Percentiles rank a stretch among this genome's conserved stretches.
Conservation (phyloP, 2,113 vertebrate species). For the Butastur rufipennis region DNA sequence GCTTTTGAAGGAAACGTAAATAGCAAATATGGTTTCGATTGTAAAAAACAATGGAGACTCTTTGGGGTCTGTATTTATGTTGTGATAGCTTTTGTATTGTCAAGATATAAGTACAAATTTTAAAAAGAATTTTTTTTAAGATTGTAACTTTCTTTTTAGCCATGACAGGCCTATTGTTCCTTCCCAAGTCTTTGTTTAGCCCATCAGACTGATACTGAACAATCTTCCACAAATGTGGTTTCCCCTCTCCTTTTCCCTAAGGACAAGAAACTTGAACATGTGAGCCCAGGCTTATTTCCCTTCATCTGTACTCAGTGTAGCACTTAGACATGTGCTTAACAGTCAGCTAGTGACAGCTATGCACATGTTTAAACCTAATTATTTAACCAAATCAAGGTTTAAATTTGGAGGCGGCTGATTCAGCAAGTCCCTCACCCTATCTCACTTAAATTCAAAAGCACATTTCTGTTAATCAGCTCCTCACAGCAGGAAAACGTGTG, state of each 20-base stretch:
- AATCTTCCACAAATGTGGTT: background rate
- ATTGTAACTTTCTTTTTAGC: background rate
- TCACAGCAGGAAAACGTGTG: background rate
- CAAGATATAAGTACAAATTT: background rate
- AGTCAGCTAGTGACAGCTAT: background rate
- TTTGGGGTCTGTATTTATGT: background rate
- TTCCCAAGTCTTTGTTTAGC: background rate
- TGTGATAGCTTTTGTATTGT: background rate
- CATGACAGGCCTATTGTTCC: background rate
- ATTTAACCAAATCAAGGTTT: background rate
- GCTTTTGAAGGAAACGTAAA: conserved; percentile 19
- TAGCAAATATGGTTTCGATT: conserved; percentile 54
- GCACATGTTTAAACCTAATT: background rate
- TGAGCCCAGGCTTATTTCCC: background rate
- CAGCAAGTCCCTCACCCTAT: background rate
- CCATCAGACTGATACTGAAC: background rate
- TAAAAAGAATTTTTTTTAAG: background rate
- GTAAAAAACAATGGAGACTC: background rate
- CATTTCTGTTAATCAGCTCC: background rate
- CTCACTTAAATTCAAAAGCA: background rate
- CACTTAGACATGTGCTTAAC: background rate
- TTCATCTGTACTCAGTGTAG: background rate
- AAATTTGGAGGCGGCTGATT: background rate
- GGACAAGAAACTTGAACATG: background rate
- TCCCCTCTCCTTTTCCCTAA: background rate